Percentiles rank a stretch among this genome's conserved stretches.
Evolutionary conservation across 2,113 vertebrate genomes (phyloP).

Genomic region (Plestiodon gilberti): DNA sequence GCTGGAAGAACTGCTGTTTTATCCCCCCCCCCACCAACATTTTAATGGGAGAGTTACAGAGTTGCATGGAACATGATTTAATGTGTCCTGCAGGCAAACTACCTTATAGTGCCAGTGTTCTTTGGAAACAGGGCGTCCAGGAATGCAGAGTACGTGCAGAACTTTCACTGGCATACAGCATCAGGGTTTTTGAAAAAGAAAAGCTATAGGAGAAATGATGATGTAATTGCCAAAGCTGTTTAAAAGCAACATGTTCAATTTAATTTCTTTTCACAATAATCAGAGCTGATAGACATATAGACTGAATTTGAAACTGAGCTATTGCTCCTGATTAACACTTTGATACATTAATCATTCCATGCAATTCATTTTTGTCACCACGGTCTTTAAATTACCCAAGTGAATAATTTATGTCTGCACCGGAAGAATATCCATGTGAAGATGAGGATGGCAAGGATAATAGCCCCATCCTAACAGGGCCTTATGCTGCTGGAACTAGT

Average conservation of each 20-base stretch:
- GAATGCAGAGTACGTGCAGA: conserved; percentile 16
- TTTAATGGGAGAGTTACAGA: conserved; percentile 19
- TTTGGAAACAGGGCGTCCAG: conserved; percentile 13
- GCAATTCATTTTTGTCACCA: conserved; percentile 33
- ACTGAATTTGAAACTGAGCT: conserved; percentile 9
- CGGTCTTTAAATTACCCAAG: conserved; percentile 31
- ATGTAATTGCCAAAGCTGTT: not conserved
- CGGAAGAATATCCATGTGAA: conserved; percentile 52
- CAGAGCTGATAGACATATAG: not conserved
- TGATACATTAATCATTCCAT: conserved; percentile 16
- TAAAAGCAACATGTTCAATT: conserved; percentile 26
- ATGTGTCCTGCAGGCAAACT: conserved; percentile 18
- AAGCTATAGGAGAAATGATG: conserved; percentile 14
- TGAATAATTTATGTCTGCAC: conserved; percentile 53
- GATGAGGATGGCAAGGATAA: conserved; percentile 46
- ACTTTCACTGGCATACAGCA: not conserved
- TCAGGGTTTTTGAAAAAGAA: not conserved
- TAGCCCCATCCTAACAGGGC: no score
- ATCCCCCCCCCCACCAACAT: conserved; percentile 16
- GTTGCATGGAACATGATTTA: conserved; percentile 25
- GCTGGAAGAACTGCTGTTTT: conserved; percentile 13
- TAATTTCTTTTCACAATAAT: conserved; percentile 24
- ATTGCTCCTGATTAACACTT: conserved; percentile 26
- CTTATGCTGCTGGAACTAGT: no score
- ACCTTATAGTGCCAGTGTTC: not conserved